phyloP scores from a whole-genome alignment of 2,113 vertebrate species.

The Leiothrix lutea region DNA sequence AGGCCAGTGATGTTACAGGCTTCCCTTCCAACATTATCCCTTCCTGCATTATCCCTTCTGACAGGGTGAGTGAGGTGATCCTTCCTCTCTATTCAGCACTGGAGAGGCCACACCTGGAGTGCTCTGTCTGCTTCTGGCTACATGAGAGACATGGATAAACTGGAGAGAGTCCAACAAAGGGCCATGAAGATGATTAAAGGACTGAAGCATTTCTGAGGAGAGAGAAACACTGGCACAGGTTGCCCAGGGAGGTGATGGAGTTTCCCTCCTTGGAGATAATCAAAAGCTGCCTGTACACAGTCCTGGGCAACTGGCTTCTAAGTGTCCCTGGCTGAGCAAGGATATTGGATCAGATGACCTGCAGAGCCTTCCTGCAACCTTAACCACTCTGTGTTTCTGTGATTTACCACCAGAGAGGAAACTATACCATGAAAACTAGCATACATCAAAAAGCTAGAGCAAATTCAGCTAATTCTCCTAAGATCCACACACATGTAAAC shows the following conservation, averaged over 20 bases:
- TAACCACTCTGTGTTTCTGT: not conserved
- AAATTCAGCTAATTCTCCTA: not conserved
- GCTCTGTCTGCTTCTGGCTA: not conserved
- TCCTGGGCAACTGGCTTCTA: accelerated
- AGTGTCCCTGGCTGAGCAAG: not conserved
- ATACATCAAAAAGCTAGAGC: not conserved
- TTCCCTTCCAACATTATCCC: not conserved
- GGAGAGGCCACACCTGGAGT: not conserved
- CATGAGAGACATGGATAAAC: not conserved
- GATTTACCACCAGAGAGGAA: not conserved
- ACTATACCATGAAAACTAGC: not conserved
- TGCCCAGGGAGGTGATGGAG: not conserved
- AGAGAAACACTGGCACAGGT: not conserved
- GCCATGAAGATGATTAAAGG: not conserved
- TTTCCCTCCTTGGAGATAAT: not conserved
- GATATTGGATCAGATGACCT: not conserved
- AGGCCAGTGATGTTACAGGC: not conserved
- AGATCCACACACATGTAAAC: not conserved
- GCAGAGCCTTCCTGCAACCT: not conserved
- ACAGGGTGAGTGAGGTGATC: not conserved
- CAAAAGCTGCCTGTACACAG: not conserved
- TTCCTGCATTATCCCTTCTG: not conserved
- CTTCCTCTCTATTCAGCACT: not conserved
- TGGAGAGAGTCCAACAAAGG: not conserved
- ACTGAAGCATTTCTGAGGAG: not conserved